A percentile compares a stretch with the other conserved stretches of the same genome.
Evolutionary conservation across 2,797 vertebrate species (phyloP).

Genomic region (Merluccius polli): DNA sequence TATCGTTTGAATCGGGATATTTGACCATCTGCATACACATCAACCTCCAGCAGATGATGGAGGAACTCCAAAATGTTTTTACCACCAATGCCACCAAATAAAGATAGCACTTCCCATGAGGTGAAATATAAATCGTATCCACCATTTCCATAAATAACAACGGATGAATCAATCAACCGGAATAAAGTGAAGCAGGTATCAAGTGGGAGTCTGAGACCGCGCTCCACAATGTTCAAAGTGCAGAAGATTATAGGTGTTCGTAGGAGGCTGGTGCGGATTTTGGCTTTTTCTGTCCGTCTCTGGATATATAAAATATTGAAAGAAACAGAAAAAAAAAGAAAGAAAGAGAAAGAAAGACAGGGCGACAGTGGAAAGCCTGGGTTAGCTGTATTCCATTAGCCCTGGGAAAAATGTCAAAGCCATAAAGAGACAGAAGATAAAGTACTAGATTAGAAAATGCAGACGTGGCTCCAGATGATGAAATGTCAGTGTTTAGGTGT

Average conservation of each 20-base stretch:
- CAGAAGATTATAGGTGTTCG: not conserved
- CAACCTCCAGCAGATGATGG: too few relatives aligned
- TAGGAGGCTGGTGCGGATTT: conserved; percentile 15
- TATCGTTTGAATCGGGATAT: not conserved
- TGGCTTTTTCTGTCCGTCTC: not conserved
- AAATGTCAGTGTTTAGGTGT: conserved; percentile 15
- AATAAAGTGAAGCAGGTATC: not conserved
- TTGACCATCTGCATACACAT: not conserved
- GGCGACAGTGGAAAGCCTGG: not conserved
- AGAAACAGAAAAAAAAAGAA: not conserved
- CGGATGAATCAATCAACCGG: not conserved
- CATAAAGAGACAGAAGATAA: not conserved
- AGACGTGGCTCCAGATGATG: conserved; percentile 17
- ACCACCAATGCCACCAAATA: not conserved
- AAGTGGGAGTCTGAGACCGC: not conserved
- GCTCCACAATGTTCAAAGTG: not conserved
- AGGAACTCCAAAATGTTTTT: too few relatives aligned
- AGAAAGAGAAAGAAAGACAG: not conserved
- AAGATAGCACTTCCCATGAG: not conserved
- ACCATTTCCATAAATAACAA: not conserved
- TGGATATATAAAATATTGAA: conserved; percentile 26
- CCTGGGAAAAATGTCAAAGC: not conserved
- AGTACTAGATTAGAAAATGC: conserved; percentile 21
- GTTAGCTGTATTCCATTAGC: not conserved
- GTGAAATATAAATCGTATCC: not conserved